phyloP scores from a whole-genome alignment of 1,140 invertebrate species.

The Pollicipes pollicipes region DNA sequence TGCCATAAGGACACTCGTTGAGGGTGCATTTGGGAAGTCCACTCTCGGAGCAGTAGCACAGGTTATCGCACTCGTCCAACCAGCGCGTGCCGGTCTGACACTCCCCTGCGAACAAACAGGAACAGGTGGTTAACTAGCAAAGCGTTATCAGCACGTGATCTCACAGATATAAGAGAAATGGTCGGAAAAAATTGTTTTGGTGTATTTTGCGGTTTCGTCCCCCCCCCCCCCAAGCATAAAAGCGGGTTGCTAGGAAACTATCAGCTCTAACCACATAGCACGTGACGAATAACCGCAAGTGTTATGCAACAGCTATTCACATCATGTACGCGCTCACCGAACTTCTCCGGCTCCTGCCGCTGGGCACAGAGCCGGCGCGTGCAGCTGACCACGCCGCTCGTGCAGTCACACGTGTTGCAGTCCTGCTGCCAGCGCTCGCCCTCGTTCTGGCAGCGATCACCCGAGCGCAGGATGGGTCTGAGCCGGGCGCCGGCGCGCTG shows the following conservation, averaged over 20 bases:
- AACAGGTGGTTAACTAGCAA: too few species aligned
- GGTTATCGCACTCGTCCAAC: constrained; percentile 1
- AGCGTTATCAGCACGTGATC: too few species aligned
- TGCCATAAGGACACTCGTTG: neutral
- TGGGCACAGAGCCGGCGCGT: neutral
- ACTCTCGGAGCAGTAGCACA: neutral
- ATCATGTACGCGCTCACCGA: neutral
- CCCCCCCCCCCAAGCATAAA: too few species aligned
- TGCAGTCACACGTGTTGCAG: too few species aligned
- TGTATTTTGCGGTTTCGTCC: too few species aligned
- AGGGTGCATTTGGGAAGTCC: neutral
- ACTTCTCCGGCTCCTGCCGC: neutral
- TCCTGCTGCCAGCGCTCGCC: too few species aligned
- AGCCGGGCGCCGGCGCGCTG: neutral
- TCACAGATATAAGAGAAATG: too few species aligned
- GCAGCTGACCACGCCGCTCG: neutral
- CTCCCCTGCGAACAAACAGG: neutral
- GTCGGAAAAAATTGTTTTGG: too few species aligned
- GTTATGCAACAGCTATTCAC: too few species aligned
- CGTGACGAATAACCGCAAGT: too few species aligned
- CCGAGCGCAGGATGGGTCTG: neutral
- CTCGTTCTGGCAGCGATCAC: neutral
- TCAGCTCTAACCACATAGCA: too few species aligned
- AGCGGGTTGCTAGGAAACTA: too few species aligned
- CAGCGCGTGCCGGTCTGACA: neutral